A percentile compares a stretch with the other conserved stretches of the same genome.
Conservation (phyloP, 2,113 vertebrate genomes). For the Benitochromis conjunctus region DNA sequence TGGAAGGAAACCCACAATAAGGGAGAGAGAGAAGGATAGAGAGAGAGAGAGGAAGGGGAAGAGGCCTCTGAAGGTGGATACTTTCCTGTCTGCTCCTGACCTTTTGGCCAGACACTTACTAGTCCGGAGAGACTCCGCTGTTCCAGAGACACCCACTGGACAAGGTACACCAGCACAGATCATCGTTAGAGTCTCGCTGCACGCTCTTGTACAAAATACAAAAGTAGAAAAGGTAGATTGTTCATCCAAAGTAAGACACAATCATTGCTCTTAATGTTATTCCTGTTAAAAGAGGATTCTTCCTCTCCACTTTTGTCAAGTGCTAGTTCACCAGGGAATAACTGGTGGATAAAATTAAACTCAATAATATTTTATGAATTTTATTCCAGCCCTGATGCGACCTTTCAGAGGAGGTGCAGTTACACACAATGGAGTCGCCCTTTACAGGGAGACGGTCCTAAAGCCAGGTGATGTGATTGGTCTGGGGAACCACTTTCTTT, state of each 20-base stretch:
- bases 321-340: neutral
- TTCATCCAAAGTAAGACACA: neutral
- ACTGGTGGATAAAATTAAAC: neutral
- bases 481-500: conserved; percentile 85
- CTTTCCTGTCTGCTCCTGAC: conserved; percentile 86
- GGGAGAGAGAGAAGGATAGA: conserved; percentile 74
- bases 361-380: neutral
- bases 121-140: conserved; percentile 75
- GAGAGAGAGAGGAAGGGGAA: conserved; percentile 76
- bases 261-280: neutral
- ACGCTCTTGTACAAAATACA: neutral
- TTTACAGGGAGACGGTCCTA: conserved; percentile 82
- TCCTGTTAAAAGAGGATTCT: neutral
- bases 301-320: neutral
- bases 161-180: conserved; percentile 59
- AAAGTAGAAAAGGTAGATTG: neutral
- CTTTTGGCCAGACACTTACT: conserved; percentile 84
- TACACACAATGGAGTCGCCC: conserved; percentile 83
- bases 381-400: conserved; percentile 72
- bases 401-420: conserved; percentile 84
- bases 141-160: conserved; percentile 61
- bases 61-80: conserved; percentile 82
- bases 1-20: conserved; percentile 78
- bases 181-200: neutral
- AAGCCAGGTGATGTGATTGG: conserved; percentile 86